Base-by-base conservation (phyloP, 2,797 vertebrate genomes). In the Smutsia temminckii region DNA sequence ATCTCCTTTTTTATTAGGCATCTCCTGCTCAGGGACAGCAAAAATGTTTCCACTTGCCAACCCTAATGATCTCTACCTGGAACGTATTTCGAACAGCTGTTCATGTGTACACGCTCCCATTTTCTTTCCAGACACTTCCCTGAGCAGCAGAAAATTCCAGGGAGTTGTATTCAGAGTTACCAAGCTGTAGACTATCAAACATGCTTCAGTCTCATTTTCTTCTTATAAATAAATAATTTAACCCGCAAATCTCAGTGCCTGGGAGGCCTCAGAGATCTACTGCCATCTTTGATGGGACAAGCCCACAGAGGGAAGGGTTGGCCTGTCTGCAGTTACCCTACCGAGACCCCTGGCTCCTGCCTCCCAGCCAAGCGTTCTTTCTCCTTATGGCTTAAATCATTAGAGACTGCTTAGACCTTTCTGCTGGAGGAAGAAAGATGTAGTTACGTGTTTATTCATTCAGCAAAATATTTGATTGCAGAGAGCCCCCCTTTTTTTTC, bases 1-100 rank as follows among this genome's bases (percentile, higher is more conserved):
- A 79, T 66, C 79, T 93, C n/a, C 63, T 91, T 79, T 97, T 97
- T 96, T 74, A 89, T 87, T 94, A 97, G 85, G 85, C 34, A 68
- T 23, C 46, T 77, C 51, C 57, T 95, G 51, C 55, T 91, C 57
- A 85, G 55, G 63, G 61, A 68, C 11, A 85, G 77, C n/a, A 81
- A 68, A 51, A 68, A 57, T 74, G 89, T 61, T 85, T 94, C 78
- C 81, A 83, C 85, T 46, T 63, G 25, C 53, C 6, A n/a, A 49
- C 20, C 81, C 34, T 51, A 69, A n/a, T 27, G 80, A 72, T 53
- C 34, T 29, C 59, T 7, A 29, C 69, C 57, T 85, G 64, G 64
- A 89, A 89, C 53, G 34, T 55, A 18, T 79, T 87, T 92, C n/a
- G 32, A 51, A 79, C 55, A 66, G 77, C 87, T 81, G 66, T 49